Conservation (phyloP, 2,113 vertebrate genomes). For the Dipodomys merriami region DNA sequence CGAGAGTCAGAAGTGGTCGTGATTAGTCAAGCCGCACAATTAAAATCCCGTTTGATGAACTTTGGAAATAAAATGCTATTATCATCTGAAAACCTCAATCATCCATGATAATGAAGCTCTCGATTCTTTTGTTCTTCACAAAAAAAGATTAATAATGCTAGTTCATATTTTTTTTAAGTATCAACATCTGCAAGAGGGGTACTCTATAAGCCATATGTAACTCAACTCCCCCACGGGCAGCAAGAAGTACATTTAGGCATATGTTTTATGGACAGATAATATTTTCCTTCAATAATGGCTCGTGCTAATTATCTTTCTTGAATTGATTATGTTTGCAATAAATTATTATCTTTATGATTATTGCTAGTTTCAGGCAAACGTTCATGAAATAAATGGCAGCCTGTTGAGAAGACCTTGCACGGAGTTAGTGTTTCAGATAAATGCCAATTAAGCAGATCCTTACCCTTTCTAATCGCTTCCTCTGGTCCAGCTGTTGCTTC, state of each 20-base stretch:
- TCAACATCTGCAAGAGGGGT: conserved; percentile 66
- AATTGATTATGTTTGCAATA: conserved; percentile 65
- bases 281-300: conserved; percentile 60
- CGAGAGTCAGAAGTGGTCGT: conserved; percentile 71
- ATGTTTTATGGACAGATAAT: conserved; percentile 72
- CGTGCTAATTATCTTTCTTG: conserved; percentile 72
- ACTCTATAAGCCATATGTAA: conserved; percentile 54
- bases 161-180: conserved; percentile 58
- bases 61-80: conserved; percentile 78
- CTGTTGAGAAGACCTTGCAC: conserved; percentile 52
- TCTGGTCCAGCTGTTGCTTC: conserved; percentile 14
- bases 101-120: conserved; percentile 72
- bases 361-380: conserved; percentile 65
- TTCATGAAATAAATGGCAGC: conserved; percentile 53
- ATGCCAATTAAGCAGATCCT: conserved; percentile 54
- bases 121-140: conserved; percentile 74
- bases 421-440: conserved; percentile 40
- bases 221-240: conserved; percentile 57
- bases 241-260: conserved; percentile 58
- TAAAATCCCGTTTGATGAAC: conserved; percentile 77
- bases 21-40: conserved; percentile 76
- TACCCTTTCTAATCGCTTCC: conserved; percentile 26
- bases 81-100: conserved; percentile 66
- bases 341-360: conserved; percentile 76
- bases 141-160: conserved; percentile 72